Evolutionary conservation across 2,797 vertebrate genomes (phyloP), one percentile per base, ranked within the genome.

Genomic region (Tamandua tetradactyla): DNA sequence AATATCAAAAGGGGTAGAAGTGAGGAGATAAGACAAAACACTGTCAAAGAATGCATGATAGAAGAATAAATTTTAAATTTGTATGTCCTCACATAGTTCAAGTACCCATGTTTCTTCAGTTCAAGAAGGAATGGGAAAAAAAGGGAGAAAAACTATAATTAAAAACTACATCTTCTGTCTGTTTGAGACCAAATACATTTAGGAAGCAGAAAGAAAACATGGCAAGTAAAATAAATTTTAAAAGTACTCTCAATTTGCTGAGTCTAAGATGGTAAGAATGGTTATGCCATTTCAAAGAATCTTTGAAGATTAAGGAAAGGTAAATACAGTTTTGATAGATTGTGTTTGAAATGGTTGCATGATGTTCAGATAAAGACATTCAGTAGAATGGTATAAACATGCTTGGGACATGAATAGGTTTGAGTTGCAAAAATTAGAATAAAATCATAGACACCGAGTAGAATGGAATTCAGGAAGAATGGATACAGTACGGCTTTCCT

Each of bases 341-440:
- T 95, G 30, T 66, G 12, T 79, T 71, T 89, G 69, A 49, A 79
- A 71, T 32, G 14, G 9, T 47, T 85, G 30, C 79, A 40, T 83
- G 71, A 68, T 74, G 3, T 80, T 89, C 83, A 85, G 84, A 27
- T 68, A 47, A 57, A 92, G 47, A 62, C 47, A 22, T 59, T 76
- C 23, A 81, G 40, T 23, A 76, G 52, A 90, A n/a, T 47, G 66
- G 12, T 81, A 94, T 55, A 72, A 91, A 57, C 32, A 47, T 42
- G 23, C 37, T 2, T 89, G 37, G 15, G 47, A 12, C 32, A 40
- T 88, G 25, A 61, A 52, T 61, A 59, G 5, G 20, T 76, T 52
- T 87, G 78, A 94, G 47, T 52, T 81, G 30, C 74, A 74, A 84
- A 94, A 76, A 68, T 66, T 59, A 71, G 78, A 93, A 40, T 47